Conservation (phyloP, 2,113 vertebrate species). For the Solea solea region DNA sequence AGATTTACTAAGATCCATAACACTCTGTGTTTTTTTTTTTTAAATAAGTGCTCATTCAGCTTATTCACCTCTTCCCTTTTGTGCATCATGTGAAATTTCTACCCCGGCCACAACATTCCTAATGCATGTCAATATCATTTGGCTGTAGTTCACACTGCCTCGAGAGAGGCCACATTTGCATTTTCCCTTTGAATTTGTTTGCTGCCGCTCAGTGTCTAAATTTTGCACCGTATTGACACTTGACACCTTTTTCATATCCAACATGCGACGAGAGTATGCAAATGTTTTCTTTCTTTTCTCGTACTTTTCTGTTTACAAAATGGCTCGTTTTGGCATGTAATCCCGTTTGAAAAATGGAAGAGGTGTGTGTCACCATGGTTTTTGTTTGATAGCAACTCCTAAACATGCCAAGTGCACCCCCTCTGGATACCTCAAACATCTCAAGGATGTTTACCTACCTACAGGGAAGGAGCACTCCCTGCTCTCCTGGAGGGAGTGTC, state of each 20-base stretch:
- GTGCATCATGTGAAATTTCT: background rate
- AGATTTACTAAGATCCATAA: background rate
- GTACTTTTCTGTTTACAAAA: background rate
- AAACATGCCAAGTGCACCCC: conserved; percentile 55
- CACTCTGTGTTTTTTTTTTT: background rate
- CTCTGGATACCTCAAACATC: conserved; percentile 69
- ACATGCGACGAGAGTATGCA: conserved; percentile 13
- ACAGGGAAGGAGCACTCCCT: conserved; percentile 48
- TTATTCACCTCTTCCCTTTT: background rate
- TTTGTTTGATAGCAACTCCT: conserved; percentile 68
- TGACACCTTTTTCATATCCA: conserved; percentile 20
- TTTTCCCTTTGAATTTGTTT: background rate
- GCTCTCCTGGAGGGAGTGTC: conserved; percentile 60
- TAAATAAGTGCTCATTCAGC: background rate
- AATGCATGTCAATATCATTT: background rate
- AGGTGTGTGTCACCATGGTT: conserved; percentile 45
- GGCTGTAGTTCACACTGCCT: background rate
- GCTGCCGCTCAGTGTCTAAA: background rate
- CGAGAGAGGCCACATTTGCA: conserved; percentile 5
- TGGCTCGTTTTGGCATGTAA: conserved; percentile 63
- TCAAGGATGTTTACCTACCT: conserved; percentile 63
- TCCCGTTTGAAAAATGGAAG: conserved; percentile 41
- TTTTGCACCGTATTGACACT: background rate
- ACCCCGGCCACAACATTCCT: conserved; percentile 13
- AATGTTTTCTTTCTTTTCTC: background rate